Base-by-base conservation (phyloP, 2,888 invertebrate species). In the Philereme transversata region DNA sequence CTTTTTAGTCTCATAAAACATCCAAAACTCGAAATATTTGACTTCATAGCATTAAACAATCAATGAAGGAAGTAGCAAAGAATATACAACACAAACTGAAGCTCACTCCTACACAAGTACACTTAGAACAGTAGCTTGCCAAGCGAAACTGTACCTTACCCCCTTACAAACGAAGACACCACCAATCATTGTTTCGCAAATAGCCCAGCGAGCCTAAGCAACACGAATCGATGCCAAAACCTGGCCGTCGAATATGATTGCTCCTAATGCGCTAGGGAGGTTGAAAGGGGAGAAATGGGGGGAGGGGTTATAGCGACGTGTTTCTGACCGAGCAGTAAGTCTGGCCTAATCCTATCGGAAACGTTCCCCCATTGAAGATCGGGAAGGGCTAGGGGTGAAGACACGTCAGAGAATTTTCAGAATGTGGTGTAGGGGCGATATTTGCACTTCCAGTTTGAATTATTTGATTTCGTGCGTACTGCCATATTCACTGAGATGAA, bases 331-430 rank as follows among this genome's bases (percentile, higher is more conserved):
- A 90, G 88, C 91, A 90, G 91, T 92, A 92, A 92, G 91, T 90
- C 91, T 90, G 84, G 86, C 87, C 86, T 91, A 91, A 92, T 91
- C 90, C 91, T 90, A 91, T 90, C 89, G 90, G 89, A 91, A 90
- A 88, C 89, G 88, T 86, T 79, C 85, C 87, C 83, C 90, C 88
- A 87, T 89, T 86, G 86, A 91, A 90, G 90, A 90, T 90, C 87
- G 86, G 81, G 76, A 76, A 76, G 77, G 79, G 82, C 81, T 77
- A 71, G 75, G 78, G 82, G 77, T 71, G 74, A 73, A 70, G 84
- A 85, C 78, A 75, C 66, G 75, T 85, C 86, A 78, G 70, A 72
- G 67, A 72, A 70, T 71, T 76, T 72, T 64, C 57, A 60, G 64
- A 66, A 59, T 57, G 51, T 60, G 46, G 51, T 60, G 46, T 56